Conservation (phyloP, 2,888 invertebrate genomes). For the Chaetoderma sp. region DNA sequence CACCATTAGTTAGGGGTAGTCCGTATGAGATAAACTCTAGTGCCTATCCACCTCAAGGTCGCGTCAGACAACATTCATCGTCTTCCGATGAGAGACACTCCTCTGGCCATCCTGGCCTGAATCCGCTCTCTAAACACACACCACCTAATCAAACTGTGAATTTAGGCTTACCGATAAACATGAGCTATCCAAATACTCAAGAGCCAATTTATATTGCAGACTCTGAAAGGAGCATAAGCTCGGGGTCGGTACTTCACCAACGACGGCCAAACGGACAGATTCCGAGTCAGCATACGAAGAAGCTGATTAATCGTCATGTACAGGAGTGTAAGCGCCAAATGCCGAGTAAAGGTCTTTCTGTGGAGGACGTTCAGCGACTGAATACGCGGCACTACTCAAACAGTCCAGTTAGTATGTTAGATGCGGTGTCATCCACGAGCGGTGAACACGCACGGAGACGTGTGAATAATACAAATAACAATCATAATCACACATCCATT, state of each 20-base stretch:
- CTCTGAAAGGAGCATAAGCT: conserved; percentile 56
- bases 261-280: not conserved
- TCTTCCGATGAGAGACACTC: too few species aligned
- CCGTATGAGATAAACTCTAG: conserved; percentile 43
- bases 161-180: not conserved
- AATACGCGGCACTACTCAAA: conserved; percentile 86
- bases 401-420: conserved; percentile 90
- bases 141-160: not conserved
- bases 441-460: conserved; percentile 54
- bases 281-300: conserved; percentile 12
- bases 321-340: not conserved
- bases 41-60: conserved; percentile 41
- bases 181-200: not conserved
- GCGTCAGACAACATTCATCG: conserved; percentile 41
- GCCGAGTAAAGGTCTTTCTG: conserved; percentile 82
- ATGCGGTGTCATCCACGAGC: conserved; percentile 88
- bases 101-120: not conserved
- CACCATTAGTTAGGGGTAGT: conserved; percentile 35
- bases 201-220: conserved; percentile 36
- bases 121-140: not conserved
- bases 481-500: conserved; percentile 61
- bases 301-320: conserved; percentile 16
- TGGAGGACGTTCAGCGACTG: conserved; percentile 92
- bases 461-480: conserved; percentile 38
- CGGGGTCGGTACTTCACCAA: conserved; percentile 40